Evolutionary conservation across 2,797 vertebrate species (phyloP).

Genomic region (Mus spretus): DNA sequence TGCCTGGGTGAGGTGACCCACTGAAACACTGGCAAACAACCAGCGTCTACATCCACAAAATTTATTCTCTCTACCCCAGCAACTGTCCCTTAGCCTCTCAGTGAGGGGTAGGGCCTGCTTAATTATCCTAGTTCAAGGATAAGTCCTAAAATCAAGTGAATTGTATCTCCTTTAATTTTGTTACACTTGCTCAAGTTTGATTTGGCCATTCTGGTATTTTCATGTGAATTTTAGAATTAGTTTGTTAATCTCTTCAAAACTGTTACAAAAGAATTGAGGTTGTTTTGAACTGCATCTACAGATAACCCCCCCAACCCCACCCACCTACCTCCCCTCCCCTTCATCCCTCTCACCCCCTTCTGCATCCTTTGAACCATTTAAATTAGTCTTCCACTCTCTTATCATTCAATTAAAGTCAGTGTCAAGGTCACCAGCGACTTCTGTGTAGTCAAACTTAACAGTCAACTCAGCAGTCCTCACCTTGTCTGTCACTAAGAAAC

Average conservation of each 20-base stretch:
- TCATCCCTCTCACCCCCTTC: too few relatives aligned
- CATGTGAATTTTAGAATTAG: neutral
- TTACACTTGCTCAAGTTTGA: neutral
- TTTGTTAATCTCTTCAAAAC: neutral
- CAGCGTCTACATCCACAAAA: neutral
- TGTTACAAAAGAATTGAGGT: neutral
- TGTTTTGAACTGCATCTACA: neutral
- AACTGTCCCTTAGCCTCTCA: too few relatives aligned
- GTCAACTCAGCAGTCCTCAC: neutral
- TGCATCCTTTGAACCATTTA: slow-evolving; percentile 1
- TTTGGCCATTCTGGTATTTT: neutral
- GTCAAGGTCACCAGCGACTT: neutral
- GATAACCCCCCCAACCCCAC: neutral
- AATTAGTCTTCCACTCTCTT: neutral
- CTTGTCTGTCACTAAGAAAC: neutral
- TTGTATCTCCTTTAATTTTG: neutral
- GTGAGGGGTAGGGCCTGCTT: neutral
- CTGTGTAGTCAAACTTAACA: neutral
- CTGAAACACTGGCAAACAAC: neutral
- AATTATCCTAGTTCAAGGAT: neutral
- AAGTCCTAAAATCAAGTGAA: slow-evolving; percentile 25
- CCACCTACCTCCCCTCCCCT: neutral
- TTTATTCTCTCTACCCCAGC: too few relatives aligned
- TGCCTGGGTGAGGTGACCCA: too few relatives aligned
- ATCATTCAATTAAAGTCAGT: neutral